Conservation (phyloP, 2,113 vertebrate species). For the Podarcis raffonei region DNA sequence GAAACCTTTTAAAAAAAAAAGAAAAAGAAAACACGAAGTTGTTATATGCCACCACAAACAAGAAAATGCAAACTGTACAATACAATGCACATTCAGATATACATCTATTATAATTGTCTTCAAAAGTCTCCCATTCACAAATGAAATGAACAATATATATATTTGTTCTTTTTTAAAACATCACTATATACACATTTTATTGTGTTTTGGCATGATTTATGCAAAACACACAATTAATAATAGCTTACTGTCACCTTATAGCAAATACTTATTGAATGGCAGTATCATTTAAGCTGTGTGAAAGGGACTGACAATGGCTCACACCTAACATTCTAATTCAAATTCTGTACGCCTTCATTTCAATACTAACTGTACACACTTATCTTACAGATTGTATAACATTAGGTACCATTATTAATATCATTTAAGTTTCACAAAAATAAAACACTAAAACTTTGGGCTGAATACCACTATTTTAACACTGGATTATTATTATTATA, state of each 20-base stretch:
- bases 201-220: conserved; percentile 76
- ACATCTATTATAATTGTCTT: conserved; percentile 74
- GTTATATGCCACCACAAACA: conserved; percentile 85
- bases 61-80: conserved; percentile 84
- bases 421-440: conserved; percentile 69
- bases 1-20: conserved; percentile 73
- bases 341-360: conserved; percentile 55
- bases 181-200: conserved; percentile 72
- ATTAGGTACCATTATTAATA: conserved; percentile 58
- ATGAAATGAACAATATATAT: conserved; percentile 87
- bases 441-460: conserved; percentile 67
- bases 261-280: conserved; percentile 55
- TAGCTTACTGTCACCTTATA: conserved; percentile 56
- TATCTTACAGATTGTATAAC: conserved; percentile 72
- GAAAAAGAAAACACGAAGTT: conserved; percentile 85
- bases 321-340: conserved; percentile 71
- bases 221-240: conserved; percentile 72
- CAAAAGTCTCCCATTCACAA: conserved; percentile 86
- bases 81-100: conserved; percentile 87
- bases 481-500: conserved; percentile 6
- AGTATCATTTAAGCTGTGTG: conserved; percentile 61
- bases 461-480: conserved; percentile 65
- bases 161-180: conserved; percentile 58
- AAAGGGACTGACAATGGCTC: conserved; percentile 55
- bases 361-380: conserved; percentile 68